phyloP scores from a whole-genome alignment of 2,797 vertebrate genomes.

The Thripadectes ignobilis region DNA sequence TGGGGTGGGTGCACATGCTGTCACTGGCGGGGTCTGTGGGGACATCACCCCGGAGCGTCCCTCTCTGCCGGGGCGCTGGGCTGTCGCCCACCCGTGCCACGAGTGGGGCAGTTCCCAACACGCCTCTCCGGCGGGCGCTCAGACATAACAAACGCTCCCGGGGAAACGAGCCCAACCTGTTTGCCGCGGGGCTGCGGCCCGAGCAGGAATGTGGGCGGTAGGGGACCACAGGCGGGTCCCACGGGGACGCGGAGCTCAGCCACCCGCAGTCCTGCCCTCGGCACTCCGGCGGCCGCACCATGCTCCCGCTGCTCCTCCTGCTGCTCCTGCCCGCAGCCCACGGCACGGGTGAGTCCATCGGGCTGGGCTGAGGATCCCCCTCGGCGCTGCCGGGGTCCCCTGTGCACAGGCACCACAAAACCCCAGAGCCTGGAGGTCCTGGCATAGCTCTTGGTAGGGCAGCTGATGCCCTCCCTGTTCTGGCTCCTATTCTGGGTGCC shows the following conservation, averaged over 20 bases:
- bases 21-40: fast-evolving
- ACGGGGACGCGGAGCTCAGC: neutral
- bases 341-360: neutral
- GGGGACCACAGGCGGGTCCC: neutral
- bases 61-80: neutral
- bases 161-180: slow-evolving; percentile 61
- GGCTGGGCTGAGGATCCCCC: neutral
- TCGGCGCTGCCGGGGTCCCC: neutral
- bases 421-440: no score
- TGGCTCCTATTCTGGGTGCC: neutral
- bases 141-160: neutral
- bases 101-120: neutral
- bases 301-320: slow-evolving; percentile 33
- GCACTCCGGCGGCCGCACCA: neutral
- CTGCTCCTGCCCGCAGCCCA: neutral
- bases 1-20: fast-evolving
- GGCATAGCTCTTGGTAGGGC: neutral
- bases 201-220: slow-evolving; percentile 30
- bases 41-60: neutral
- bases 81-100: neutral
- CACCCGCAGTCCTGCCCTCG: neutral
- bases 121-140: neutral
- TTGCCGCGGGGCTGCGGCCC: neutral
- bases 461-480: fast-evolving
- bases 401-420: fast-evolving